phyloP scores from a whole-genome alignment of 2,797 vertebrate species.

The Pseudochromis fuscus region DNA sequence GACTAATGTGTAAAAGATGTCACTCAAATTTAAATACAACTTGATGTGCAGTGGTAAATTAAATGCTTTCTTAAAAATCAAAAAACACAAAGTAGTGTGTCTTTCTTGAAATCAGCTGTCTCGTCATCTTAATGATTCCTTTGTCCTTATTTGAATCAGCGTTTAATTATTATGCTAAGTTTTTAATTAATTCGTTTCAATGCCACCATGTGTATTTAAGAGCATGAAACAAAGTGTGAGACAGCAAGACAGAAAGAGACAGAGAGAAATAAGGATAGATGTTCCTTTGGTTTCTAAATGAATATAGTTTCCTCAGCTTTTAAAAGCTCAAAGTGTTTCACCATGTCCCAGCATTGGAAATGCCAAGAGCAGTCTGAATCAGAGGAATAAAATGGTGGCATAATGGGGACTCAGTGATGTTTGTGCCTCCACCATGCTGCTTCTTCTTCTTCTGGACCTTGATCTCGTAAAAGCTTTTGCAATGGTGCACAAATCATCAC shows the following conservation, averaged over 20 bases:
- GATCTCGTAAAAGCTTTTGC: conserved; percentile 35
- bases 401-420: conserved; percentile 49
- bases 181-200: conserved; percentile 76
- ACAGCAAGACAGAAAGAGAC: conserved; percentile 1
- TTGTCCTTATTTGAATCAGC: conserved; percentile 62
- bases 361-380: conserved; percentile 38
- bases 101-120: conserved; percentile 40
- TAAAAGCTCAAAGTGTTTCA: conserved; percentile 53
- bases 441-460: conserved; percentile 55
- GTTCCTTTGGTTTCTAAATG: conserved; percentile 43
- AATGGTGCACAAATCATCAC: neutral
- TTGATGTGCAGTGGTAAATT: conserved; percentile 39
- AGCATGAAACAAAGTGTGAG: conserved; percentile 46
- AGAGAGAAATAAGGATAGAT: neutral
- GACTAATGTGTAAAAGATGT: conserved; percentile 32
- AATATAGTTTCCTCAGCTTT: conserved; percentile 42
- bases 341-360: conserved; percentile 38
- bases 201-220: conserved; percentile 35
- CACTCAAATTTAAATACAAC: conserved; percentile 43
- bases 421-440: conserved; percentile 32
- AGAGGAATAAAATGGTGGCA: conserved; percentile 50
- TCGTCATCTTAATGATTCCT: conserved; percentile 54
- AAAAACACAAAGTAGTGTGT: conserved; percentile 33
- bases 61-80: conserved; percentile 45
- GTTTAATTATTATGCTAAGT: conserved; percentile 66